Evolutionary conservation across 2,888 invertebrate species (phyloP).

Genomic region (Apamea crenata): DNA sequence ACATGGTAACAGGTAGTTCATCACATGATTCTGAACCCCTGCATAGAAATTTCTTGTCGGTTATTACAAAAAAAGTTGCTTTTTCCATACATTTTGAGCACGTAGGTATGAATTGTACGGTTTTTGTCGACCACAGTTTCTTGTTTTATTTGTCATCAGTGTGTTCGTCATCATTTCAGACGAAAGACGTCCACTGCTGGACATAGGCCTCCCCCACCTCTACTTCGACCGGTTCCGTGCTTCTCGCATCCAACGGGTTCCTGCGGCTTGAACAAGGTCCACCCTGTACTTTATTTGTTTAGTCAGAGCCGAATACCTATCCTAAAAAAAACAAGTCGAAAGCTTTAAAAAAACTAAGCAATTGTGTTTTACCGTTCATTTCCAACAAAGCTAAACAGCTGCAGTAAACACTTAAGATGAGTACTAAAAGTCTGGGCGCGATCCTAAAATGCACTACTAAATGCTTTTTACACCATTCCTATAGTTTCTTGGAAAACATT

Average conservation of each 20-base stretch:
- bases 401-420: conserved; percentile 32
- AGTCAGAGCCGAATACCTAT: no score
- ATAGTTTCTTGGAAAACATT: conserved; percentile 53
- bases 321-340: no score
- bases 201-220: no score
- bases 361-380: not conserved
- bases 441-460: conserved; percentile 44
- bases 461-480: conserved; percentile 34
- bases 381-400: conserved; percentile 11
- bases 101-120: no score
- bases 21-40: no score
- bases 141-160: not conserved
- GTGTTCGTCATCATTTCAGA: not conserved
- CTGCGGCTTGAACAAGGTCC: no score
- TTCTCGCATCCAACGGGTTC: not conserved
- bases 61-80: no score
- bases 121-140: not conserved
- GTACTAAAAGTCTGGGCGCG: conserved; percentile 50
- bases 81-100: no score
- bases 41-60: no score
- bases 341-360: not conserved
- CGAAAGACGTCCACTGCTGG: not conserved
- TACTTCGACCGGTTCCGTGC: not conserved
- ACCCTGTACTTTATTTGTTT: no score
- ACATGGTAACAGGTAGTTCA: no score